phyloP scores from a whole-genome alignment of 2,888 invertebrate species.

The Tigriopus californicus region DNA sequence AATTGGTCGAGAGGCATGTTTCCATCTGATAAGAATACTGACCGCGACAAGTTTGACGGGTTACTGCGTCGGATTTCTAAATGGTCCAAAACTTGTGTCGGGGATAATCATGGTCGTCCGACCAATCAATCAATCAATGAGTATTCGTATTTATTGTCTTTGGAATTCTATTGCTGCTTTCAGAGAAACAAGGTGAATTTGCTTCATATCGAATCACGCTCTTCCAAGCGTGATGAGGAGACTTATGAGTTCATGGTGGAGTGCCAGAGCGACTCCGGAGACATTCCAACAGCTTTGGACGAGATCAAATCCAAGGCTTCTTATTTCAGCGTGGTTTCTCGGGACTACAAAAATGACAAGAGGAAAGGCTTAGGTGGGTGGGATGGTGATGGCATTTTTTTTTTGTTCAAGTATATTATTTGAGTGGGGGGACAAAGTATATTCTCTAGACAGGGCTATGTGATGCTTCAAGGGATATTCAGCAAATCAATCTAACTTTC shows the following conservation, averaged over 20 bases:
- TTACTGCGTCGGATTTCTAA: too few relatives aligned
- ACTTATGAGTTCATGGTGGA: slow-evolving; percentile 87
- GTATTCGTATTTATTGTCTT: too few relatives aligned
- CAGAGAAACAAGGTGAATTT: slow-evolving; percentile 47
- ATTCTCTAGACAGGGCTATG: too few relatives aligned
- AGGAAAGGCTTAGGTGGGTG: slow-evolving; percentile 30
- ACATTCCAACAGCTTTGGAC: slow-evolving; percentile 46
- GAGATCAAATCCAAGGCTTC: slow-evolving; percentile 48
- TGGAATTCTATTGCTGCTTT: background rate
- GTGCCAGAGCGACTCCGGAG: slow-evolving; percentile 49
- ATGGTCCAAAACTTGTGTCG: background rate
- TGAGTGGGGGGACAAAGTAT: too few relatives aligned
- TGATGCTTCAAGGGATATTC: too few relatives aligned
- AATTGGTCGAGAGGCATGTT: too few relatives aligned
- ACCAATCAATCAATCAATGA: too few relatives aligned
- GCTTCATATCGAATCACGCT: slow-evolving; percentile 78
- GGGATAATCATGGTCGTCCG: too few relatives aligned
- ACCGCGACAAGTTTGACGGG: background rate
- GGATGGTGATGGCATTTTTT: too few relatives aligned
- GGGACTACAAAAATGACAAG: slow-evolving; percentile 63
- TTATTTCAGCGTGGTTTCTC: slow-evolving; percentile 60
- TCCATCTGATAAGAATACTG: slow-evolving; percentile 1
- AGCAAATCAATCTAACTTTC: too few relatives aligned
- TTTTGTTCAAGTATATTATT: too few relatives aligned
- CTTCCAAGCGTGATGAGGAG: slow-evolving; percentile 53